These are phyloP conservation scores for Liparis tanakae DNA, from an alignment of 2,797 vertebrate species.

Conservation along the genomic window DNA sequence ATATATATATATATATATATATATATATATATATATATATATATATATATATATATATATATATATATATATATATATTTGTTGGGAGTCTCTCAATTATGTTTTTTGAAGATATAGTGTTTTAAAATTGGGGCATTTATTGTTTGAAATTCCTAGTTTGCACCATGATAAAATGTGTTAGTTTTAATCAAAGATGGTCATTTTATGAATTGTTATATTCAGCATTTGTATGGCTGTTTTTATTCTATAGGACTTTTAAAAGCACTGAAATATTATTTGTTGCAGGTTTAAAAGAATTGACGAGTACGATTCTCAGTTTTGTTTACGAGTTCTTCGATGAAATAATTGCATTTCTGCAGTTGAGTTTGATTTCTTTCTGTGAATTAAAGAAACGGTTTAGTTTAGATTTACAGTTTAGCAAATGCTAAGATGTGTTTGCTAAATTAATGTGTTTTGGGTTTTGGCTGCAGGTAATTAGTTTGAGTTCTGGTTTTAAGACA, in stretches of 20 bases:
- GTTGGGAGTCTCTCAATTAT: not conserved
- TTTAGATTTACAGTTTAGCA: not conserved
- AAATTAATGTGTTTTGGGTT: not conserved
- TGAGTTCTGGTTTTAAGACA: not conserved
- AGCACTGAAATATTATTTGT: not conserved
- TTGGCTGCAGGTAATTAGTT: not conserved
- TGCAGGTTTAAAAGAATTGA: not conserved
- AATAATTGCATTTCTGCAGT: not conserved
- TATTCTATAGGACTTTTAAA: not conserved
- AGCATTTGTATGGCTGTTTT: not conserved
- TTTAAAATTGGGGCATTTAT: not conserved
- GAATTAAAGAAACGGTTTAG: not conserved
- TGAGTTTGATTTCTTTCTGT: not conserved
- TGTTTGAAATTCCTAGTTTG: not conserved
- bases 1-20: not conserved
- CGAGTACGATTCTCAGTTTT: not conserved
- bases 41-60: not conserved
- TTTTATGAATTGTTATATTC: conserved; percentile 4
- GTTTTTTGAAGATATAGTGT: not conserved
- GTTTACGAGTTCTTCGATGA: not conserved
- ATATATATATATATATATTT: not conserved
- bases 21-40: not conserved
- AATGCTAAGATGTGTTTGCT: not conserved
- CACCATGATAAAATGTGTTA: not conserved
- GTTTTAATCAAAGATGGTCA: not conserved